These are phyloP conservation scores for Drosophila neutralis DNA, from an alignment of 2,888 invertebrate genomes.

Conservation along the genomic window DNA sequence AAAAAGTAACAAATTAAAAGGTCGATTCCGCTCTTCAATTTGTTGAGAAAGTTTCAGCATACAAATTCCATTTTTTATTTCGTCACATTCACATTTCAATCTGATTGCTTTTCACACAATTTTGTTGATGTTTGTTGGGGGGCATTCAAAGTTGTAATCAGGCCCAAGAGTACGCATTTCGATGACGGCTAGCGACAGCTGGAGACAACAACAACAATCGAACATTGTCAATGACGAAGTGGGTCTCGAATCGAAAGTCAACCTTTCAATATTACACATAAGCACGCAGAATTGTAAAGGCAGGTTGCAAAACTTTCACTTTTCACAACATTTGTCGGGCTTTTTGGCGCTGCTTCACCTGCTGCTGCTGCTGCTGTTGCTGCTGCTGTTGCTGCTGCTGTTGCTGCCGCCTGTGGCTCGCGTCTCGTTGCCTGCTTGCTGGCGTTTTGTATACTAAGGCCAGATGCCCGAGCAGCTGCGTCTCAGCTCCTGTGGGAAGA, in stretches of 20 bases:
- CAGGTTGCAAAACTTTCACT: constrained; percentile 58
- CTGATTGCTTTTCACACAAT: constrained; percentile 11
- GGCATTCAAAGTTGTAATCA: constrained; percentile 10
- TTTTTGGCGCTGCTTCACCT: constrained; percentile 46
- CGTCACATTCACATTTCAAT: constrained; percentile 1
- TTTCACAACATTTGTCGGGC: constrained; percentile 58
- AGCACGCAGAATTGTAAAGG: constrained; percentile 35
- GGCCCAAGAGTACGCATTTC: background rate
- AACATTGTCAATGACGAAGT: background rate
- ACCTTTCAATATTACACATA: constrained; percentile 46
- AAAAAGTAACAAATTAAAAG: background rate
- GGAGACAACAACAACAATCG: background rate
- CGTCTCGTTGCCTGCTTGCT: constrained; percentile 46
- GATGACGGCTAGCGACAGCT: background rate
- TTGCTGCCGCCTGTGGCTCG: constrained; percentile 46
- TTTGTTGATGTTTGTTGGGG: background rate
- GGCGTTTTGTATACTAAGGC: constrained; percentile 71
- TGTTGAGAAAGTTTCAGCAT: background rate
- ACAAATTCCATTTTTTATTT: constrained; percentile 1
- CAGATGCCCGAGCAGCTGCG: constrained; percentile 68
- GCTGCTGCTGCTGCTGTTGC: constrained; percentile 12
- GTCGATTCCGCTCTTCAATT: background rate
- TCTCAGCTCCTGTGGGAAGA: constrained; percentile 72
- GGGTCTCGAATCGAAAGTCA: constrained; percentile 10
- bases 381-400: constrained; percentile 3